Evolutionary conservation across 2,888 invertebrate genomes (phyloP), one percentile per base, ranked within the genome.

Genomic region (Hypomecis punctinalis): DNA sequence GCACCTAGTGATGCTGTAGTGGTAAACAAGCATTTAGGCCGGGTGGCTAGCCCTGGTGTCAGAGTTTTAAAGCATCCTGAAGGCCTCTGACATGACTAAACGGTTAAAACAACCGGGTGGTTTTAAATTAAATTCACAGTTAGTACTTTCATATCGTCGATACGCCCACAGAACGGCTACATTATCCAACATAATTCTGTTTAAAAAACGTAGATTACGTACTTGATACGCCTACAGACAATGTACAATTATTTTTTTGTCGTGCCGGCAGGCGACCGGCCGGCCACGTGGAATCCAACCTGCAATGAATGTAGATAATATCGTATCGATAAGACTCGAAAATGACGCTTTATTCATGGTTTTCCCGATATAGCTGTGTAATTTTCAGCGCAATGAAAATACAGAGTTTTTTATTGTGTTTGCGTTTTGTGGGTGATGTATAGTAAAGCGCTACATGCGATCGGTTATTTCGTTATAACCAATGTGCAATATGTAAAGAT

Each of bases 331-430:
- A 68, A 53, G 47, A 55, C 45, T 51, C 65, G 53, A 48, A 63
- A 66, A 67, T 65, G 61, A 63, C 68, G 65, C 55, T 68, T 65
- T 67, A 69, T 68, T 49, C 63, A 56, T 58, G 71, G 71, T 55
- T 70, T 72, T 72, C 23, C 71, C 71, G 56, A 63, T 64, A 63
- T 56, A 65, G 59, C 68, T 64, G 66, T 68, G 63, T 68, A 58
- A 71, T 71, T 69, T 67, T 54, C 51, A 13, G 40, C 49, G 43
- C 61, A 42, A 43, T 48, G 47, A 46, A 46, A 23, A 46, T 46
- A 46, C 23, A 0, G 13, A 11, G 7, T 5, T 45, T 45, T 45
- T 45, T 6, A 6, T 45, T 9, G 40, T 40, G 23, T 23, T 23
- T 23, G 23, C 23, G 23, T 23, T 23, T 23, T 23, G 23, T 23